Base-by-base conservation (phyloP, 2,113 vertebrate genomes). In the Eulacestoma nigropectus region DNA sequence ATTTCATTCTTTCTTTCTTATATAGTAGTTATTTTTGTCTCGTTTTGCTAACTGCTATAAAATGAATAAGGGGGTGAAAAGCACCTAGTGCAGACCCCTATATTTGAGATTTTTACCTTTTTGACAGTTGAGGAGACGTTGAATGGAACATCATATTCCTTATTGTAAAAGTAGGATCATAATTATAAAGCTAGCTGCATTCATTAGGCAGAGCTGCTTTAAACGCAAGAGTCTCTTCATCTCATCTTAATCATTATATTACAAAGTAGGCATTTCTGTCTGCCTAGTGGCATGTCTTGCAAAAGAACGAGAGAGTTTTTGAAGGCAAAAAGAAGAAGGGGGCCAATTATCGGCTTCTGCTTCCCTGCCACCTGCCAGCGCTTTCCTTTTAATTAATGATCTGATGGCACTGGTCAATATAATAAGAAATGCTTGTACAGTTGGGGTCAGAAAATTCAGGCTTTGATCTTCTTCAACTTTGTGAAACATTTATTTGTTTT, bases 201-300 rank as follows among this genome's bases (percentile, higher is more conserved):
- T 98, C 98, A 98, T 98, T 98, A 98, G 97, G 95, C 98, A 96
- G 91, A 93, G 96, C 96, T 97, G 97, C 97, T 98, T 97, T 97
- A 98, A 96, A 97, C 49, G 46, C 76, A 73, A 92, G 92, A 95
- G 97, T 96, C 98, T 98, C 98, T 98, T 99, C 98, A 98, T 99
- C 98, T 98, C 98, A 98, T 99, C 98, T 98, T 99, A 99, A 99
- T 99, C 99, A 99, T 99, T 99, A 99, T 98, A 98, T 98, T 98
- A 98, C 98, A 98, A 98, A 99, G 98, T 98, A 98, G 98, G 98
- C 98, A 98, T 98, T 98, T 98, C 98, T 98, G 98, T 98, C 99
- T 99, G 98, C 99, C 98, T 98, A 97, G 98, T 99, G 99, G 98
- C 99, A 98, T 98, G 98, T 99, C 98, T 98, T 98, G 98, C 98